Evolutionary conservation across 1,140 invertebrate species (phyloP), one percentile per base, ranked within the genome.

Genomic region (Drosophila parvula): DNA sequence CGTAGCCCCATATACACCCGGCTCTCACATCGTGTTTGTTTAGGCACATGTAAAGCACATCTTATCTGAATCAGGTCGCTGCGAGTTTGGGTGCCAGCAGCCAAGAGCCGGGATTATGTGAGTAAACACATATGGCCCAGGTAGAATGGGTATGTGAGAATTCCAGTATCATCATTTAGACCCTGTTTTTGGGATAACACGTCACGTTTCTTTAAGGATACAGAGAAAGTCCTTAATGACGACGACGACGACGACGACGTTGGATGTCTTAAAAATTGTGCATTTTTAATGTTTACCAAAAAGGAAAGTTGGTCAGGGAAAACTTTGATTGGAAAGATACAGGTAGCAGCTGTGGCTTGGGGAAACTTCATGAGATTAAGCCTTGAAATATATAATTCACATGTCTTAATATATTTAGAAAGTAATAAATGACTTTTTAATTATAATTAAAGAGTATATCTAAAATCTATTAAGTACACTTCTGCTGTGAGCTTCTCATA

Each of bases 41-140:
- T 88, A 89, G 84, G 83, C 77, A 83, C 84, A 88, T 86, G 83
- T 86, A 89, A 86, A 89, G 84, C 84, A 73, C 65, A 64, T 88
- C 84, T 88, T 88, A 89, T 88, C 84, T 76, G 59, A 51, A 62
- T 71, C 84, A 67, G 82, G 83, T 74, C 74, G 62, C 76, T 68
- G 55, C 48, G 68, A 32, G 65, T 60, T 36, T 40, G 58, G 36
- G 34, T 67, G 61, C 55, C 61, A 82, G 65, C 45, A 59, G 60
- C 51, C 79, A 60, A 36, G 47, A 69, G 62, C 59, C 45, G 36
- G 60, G 64, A 88, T 89, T 88, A 88, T 80, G 77, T 59, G 45
- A 77, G 74, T 68, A 77, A 77, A 60, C 74, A 78, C 50, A 78
- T 22, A 22, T 56, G 38, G 40, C 38, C n/a, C 16, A 44, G n/a